Evolutionary conservation across 2,888 invertebrate genomes (phyloP), one percentile per base, ranked within the genome.

Genomic region (Nowickia ferox): DNA sequence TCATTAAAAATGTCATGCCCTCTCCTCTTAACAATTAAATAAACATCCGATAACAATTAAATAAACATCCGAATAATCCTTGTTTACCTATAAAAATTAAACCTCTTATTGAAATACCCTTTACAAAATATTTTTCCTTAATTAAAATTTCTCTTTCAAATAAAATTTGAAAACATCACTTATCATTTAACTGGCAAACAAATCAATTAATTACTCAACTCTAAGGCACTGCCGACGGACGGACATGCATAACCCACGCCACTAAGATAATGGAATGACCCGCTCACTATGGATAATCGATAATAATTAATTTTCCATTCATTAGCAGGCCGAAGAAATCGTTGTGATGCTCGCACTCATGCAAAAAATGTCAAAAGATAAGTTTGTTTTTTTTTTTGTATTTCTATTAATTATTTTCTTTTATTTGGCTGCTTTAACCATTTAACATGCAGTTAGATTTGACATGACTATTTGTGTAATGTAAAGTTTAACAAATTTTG

Each of bases 361-460:
- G 75, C 85, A 79, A 86, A 84, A 80, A 48, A 40, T 75, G 51
- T 65, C 82, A 65, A 71, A 71, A 74, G 74, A 79, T 63, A 78
- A 78, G 82, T n/a, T 30, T n/a, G n/a, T 65, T n/a, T 76, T 75
- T 75, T 5, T 42, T 30, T 13, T 61, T 1, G 9, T 51, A 40
- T 38, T 57, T 59, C 2, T 30, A 30, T 61, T 63, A 9, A 55
- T 17, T 44, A 10, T 42, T 55, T 42, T 66, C 8, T 40, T 51
- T 22, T 51, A n/a, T 48, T 44, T 57, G 46, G 30, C 10, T 17
- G 44, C 8, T 22, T 61, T 8, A 65, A 78, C 0, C 57, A 42
- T 80, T 66, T 19, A 75, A 61, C 61, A 53, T n/a, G 59, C 48
- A 30, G 66, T 72, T 76, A 42, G 42, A 71, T 65, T 69, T 83